Percentiles rank a stretch among this genome's conserved stretches.
These are phyloP conservation scores for Heteronetta atricapilla DNA, from an alignment of 2,113 vertebrate species.

Conservation along the genomic window DNA sequence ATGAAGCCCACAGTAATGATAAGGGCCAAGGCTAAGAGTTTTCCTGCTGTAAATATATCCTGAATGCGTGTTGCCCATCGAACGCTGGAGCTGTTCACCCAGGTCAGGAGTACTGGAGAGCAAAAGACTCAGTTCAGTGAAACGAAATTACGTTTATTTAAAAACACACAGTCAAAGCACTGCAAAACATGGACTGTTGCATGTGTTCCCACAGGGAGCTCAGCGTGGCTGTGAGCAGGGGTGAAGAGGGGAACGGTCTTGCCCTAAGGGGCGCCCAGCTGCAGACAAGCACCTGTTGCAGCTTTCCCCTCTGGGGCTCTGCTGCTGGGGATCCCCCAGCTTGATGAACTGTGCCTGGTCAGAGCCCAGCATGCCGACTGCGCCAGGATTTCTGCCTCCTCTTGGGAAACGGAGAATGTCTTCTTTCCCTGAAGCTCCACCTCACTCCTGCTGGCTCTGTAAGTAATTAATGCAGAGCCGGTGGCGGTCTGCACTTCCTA, in stretches of 20 bases:
- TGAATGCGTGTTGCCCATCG: conserved; percentile 96
- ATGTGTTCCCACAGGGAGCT: background rate
- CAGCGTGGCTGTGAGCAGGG: rapidly evolving
- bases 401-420: rapidly evolving
- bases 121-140: conserved; percentile 47
- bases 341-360: background rate
- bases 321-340: background rate
- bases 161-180: background rate
- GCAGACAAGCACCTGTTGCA: background rate
- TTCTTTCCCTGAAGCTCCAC: background rate
- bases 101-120: conserved; percentile 90
- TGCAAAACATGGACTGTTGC: background rate
- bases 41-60: conserved; percentile 93
- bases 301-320: rapidly evolving
- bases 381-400: background rate
- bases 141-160: background rate
- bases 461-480: background rate
- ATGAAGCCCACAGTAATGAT: conserved; percentile 92
- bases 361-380: rapidly evolving
- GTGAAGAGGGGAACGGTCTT: background rate
- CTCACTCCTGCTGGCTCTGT: rapidly evolving
- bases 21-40: conserved; percentile 91
- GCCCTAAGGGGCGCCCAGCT: background rate
- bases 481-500: rapidly evolving
- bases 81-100: conserved; percentile 97